phyloP scores from a whole-genome alignment of 2,797 vertebrate species.

The Sebastes taczanowskii region DNA sequence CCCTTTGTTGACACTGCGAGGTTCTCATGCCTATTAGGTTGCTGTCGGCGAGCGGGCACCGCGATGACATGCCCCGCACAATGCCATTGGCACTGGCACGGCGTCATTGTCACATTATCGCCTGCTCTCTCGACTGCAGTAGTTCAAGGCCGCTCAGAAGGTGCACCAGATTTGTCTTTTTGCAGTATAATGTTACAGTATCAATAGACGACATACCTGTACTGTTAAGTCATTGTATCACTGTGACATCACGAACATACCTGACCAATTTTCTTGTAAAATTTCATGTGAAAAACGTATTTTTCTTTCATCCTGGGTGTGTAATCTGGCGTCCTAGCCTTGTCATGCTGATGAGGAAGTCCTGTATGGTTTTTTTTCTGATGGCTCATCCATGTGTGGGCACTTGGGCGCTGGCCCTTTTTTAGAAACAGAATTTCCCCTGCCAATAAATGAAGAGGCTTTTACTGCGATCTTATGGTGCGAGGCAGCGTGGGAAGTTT shows the following conservation, averaged over 20 bases:
- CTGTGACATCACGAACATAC: not conserved
- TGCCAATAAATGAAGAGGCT: constrained; percentile 46
- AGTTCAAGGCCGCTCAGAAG: not conserved
- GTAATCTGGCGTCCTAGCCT: not conserved
- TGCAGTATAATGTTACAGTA: not conserved
- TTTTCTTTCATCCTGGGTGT: not conserved
- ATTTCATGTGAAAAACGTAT: not conserved
- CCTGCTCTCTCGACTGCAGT: not conserved
- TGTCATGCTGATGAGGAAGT: constrained; percentile 54
- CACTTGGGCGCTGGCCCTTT: not conserved
- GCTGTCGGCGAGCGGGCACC: constrained; percentile 39
- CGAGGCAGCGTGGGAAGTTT: constrained; percentile 78
- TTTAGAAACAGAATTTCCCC: constrained; percentile 33
- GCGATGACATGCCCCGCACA: constrained; percentile 12
- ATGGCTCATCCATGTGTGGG: constrained; percentile 34
- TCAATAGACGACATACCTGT: not conserved
- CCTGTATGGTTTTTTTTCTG: not conserved
- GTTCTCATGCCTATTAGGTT: constrained; percentile 71
- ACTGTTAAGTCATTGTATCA: not conserved
- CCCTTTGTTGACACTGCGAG: constrained; percentile 59
- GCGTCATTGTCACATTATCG: constrained; percentile 23
- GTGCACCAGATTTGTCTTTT: not conserved
- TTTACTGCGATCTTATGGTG: constrained; percentile 32
- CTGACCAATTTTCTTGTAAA: not conserved
- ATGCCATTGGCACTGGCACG: constrained; percentile 7